Evolutionary conservation across 2,888 invertebrate species (phyloP), one percentile per base, ranked within the genome.

Genomic region (Scrobipalpa costella): DNA sequence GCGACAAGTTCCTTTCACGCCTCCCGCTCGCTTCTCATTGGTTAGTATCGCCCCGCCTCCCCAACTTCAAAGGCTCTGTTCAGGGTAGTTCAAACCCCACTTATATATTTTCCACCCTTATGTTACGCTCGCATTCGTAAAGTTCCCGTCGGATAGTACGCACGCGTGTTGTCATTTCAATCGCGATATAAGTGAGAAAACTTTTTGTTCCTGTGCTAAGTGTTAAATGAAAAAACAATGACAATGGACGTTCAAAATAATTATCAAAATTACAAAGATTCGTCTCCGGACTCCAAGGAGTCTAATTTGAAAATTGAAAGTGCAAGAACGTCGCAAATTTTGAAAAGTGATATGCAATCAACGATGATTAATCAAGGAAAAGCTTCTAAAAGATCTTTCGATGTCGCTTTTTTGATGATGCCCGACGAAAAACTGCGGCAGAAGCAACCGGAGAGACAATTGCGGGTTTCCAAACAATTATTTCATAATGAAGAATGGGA

Each of bases 391-490:
- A 91, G 98, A 15, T 96, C 97, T 0, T 98, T 98, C 79, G 97
- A 98, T 81, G 97, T 98, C 9, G 97, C 97, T 0, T 98, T 98
- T 75, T 87, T 98, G 33, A 97, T 97, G 93, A 95, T 96, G 83
- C 97, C 97, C 0, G 97, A 97, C 79, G 97, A 97, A 67, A 95
- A 96, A 75, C 84, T 95, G 57, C 94, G 95, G 62, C 93, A 94
- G 57, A 94, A 94, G 72, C 93, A 93, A 69, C 90, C 86, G 58
- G 93, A 93, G 67, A 88, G 92, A 69, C 93, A 91, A 76, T 83
- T 92, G 38, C 79, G 93, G 75, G 87, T 93, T 21, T 89, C 92
- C 0, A 92, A 92, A 69, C 90, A 92, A 70, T 76, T 92, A 50
- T 90, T 92, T 63, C 84, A 85, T 62, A 88, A 86, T 68, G 92